Base-by-base conservation (phyloP, 23 tunicate species). In the Trididemnum clinides region DNA sequence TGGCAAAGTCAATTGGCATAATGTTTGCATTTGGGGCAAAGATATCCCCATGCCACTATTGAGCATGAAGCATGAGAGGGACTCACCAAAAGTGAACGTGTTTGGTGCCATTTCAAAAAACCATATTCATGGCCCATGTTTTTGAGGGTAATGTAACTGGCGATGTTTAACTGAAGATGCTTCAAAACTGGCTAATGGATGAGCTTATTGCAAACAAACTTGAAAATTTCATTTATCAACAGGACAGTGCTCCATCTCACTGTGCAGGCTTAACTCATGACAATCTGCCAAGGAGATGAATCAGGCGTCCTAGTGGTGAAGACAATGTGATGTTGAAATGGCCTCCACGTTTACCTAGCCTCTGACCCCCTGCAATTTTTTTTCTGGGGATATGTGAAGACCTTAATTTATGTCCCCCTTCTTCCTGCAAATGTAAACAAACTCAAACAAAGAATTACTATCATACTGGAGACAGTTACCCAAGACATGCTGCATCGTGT, bases 221-320 rank as follows among this genome's bases (percentile, higher is more conserved):
- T 37, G 80, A 73, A 29, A 28, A 73, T 29, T 73, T 73, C 57
- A 73, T 73, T 73, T 73, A 18, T 29, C 57, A 73, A 36, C 80
- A 73, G 25, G 80, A 73, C 57, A 28, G 57, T 73, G 80, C 80
- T 73, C 80, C 80, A 73, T 28, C 80, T 38, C 80, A 73, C 80
- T 73, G 80, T 54, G 38, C 15, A 39, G 57, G 37, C 25, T 73
- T 57, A n/a, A 57, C 38, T 2, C 80, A 73, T 73, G 80, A 73
- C 6, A 73, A 73, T 73, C 80, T 73, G 57, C 57, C 57, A 73
- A 29, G 80, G 25, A 73, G 57, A 73, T 73, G 80, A 28, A 73
- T 73, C 25, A 57, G 80, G 25, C 80, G 28, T 73, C 57, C 80
- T 39, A 57, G 80, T 7, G 38, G 25, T 73, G 57, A 73, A 18